A percentile compares a stretch with the other conserved stretches of the same genome.
These are phyloP conservation scores for Myopa tessellatipennis DNA, from an alignment of 2,888 invertebrate genomes.

Conservation along the genomic window DNA sequence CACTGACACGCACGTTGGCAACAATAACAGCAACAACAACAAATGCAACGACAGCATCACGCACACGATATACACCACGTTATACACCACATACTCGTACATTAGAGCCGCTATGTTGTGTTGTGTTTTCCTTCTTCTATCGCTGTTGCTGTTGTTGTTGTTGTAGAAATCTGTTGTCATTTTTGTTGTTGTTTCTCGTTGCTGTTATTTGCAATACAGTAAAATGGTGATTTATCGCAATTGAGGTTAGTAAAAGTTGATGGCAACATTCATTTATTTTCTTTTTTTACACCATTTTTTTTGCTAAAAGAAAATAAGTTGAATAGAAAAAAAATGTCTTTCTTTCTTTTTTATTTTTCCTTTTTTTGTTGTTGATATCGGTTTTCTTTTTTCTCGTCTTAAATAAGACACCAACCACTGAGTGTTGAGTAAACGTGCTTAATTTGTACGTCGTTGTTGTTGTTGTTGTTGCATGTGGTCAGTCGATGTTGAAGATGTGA, in stretches of 20 bases:
- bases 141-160: background rate
- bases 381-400: background rate
- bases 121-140: background rate
- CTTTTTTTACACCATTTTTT: background rate
- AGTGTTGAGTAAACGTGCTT: too few relatives aligned
- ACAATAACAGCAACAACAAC: too few relatives aligned
- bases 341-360: background rate
- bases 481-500: background rate
- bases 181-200: background rate
- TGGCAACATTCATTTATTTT: background rate
- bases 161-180: background rate
- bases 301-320: background rate
- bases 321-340: too few relatives aligned
- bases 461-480: background rate
- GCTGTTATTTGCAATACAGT: constrained; percentile 48
- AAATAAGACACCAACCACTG: too few relatives aligned
- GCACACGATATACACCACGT: too few relatives aligned
- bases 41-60: too few relatives aligned
- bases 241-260: constrained; percentile 61
- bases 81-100: too few relatives aligned
- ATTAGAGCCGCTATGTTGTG: too few relatives aligned
- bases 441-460: too few relatives aligned
- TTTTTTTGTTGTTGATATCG: background rate
- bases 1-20: too few relatives aligned
- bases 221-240: constrained; percentile 61